A percentile compares a stretch with the other conserved stretches of the same genome.
Conservation (phyloP, 2,113 vertebrate genomes). For the Bettongia penicillata region DNA sequence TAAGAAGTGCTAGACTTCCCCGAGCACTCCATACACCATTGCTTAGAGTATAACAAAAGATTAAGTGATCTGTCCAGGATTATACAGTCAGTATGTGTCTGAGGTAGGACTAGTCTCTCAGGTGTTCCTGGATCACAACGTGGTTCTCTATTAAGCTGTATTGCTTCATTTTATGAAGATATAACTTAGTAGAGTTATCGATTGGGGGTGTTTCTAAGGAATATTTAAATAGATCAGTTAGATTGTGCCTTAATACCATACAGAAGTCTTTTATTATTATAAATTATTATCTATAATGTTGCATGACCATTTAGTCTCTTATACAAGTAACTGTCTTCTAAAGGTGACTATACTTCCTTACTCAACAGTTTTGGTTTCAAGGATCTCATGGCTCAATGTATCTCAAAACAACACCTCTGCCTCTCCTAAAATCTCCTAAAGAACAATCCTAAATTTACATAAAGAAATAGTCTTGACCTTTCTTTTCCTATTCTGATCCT, state of each 20-base stretch:
- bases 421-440: not conserved
- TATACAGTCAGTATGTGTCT: not conserved
- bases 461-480: not conserved
- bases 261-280: not conserved
- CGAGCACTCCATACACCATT: too few species aligned
- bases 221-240: not conserved
- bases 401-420: not conserved
- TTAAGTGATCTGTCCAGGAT: not conserved
- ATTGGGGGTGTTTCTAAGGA: not conserved
- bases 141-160: not conserved
- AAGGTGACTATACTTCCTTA: not conserved
- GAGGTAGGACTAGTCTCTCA: not conserved
- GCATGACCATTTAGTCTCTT: not conserved
- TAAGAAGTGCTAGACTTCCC: too few species aligned
- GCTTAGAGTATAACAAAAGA: too few species aligned
- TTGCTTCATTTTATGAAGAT: not conserved
- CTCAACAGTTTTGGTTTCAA: not conserved
- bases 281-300: not conserved
- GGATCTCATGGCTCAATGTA: not conserved
- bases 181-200: not conserved
- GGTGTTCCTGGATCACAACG: not conserved
- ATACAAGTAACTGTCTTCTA: not conserved
- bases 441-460: not conserved
- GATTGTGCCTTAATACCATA: not conserved
- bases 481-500: constrained; percentile 39